Base-by-base conservation (phyloP, 2,888 invertebrate genomes). In the Eucera pruinosa region DNA sequence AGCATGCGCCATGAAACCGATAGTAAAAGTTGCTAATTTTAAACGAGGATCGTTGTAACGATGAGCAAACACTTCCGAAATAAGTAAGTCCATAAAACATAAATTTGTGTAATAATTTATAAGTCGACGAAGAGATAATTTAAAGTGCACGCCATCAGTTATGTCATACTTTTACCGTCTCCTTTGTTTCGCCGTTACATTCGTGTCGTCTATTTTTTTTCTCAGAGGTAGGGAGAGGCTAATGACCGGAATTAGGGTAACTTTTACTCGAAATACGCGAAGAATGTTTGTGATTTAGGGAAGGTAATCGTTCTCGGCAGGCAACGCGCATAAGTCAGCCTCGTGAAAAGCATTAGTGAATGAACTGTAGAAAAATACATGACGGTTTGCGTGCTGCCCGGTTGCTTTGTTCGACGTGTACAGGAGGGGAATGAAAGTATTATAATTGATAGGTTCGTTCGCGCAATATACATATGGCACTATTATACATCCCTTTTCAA, bases 331-430 rank as follows among this genome's bases (percentile, higher is more conserved):
- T 43, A 55, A 73, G 47, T 68, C 33, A 39, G 45, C 4, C 52
- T 15, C 20, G 15, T n/a, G 33, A 36, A 47, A 45, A 47, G 52
- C 54, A 68, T 73, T 68, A 73, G 57, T 65, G 71, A 71, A 71
- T 71, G 71, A 71, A 71, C 61, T n/a, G 60, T 41, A 30, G 68
- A 73, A 68, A 73, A 68, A 73, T 73, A 33, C 47, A 9, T 25
- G 25, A 15, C 20, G 33, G 71, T 30, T 71, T 33, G 66, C 71
- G 71, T 71, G 71, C 57, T 5, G 43, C 47, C 20, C 47, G 23
- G 66, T 71, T 47, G 36, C 66, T 66, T 58, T 36, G 66, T 66
- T 66, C 50, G 43, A 52, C 39, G 43, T 36, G 36, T 54, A 43
- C 33, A 25, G 9, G 4, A 39, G n/a, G 23, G 27, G 30, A 50